phyloP scores from a whole-genome alignment of 2,888 invertebrate genomes.

The Phaedon cochleariae region DNA sequence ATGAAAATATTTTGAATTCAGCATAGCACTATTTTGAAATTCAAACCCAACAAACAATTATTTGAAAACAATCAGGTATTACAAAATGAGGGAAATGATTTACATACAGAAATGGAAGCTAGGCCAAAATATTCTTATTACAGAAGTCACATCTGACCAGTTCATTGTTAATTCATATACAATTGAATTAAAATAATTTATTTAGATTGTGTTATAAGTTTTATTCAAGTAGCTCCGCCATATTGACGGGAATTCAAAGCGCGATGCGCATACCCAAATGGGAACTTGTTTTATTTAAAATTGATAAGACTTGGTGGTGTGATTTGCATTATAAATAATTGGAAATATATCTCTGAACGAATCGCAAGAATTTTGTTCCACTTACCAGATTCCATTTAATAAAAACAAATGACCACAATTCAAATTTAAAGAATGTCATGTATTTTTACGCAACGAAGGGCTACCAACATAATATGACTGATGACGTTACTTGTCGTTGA shows the following conservation, averaged over 20 bases:
- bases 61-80: constrained; percentile 43
- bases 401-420: constrained; percentile 17
- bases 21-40: constrained; percentile 59
- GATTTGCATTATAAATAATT: not conserved
- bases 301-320: not conserved
- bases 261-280: constrained; percentile 33
- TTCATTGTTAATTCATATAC: constrained; percentile 28
- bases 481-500: not conserved
- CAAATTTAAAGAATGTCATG: constrained; percentile 28
- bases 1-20: constrained; percentile 57
- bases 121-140: not conserved
- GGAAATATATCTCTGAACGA: not conserved
- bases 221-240: constrained; percentile 84
- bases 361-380: not conserved
- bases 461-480: constrained; percentile 1
- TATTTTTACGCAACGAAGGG: constrained; percentile 24
- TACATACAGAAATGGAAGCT: not conserved
- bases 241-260: constrained; percentile 68
- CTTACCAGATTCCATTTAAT: constrained; percentile 7
- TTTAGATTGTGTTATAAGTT: constrained; percentile 62
- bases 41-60: constrained; percentile 55
- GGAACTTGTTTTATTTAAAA: constrained; percentile 8
- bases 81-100: constrained; percentile 18
- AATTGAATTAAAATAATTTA: constrained; percentile 21
- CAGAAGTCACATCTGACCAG: not conserved